These are phyloP conservation scores for Pelvicachromis taeniatus DNA, from an alignment of 2,113 vertebrate species.

Conservation along the genomic window DNA sequence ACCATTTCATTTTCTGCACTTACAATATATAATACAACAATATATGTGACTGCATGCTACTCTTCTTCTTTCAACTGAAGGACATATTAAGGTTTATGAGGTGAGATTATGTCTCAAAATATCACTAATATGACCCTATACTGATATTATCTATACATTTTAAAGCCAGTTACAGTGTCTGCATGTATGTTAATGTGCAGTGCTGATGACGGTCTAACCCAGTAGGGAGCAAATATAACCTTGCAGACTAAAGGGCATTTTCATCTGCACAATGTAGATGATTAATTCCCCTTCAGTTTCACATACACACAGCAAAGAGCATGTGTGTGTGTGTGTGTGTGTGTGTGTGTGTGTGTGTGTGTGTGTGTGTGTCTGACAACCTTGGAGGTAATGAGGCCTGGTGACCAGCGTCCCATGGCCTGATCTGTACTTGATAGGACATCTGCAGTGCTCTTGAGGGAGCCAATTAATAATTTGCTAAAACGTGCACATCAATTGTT, in stretches of 20 bases:
- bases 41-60: neutral
- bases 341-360: neutral
- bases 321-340: neutral
- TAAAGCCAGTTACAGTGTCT: neutral
- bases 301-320: neutral
- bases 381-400: conserved; percentile 53
- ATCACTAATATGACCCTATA: neutral
- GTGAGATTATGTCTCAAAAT: neutral
- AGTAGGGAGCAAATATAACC: conserved; percentile 27
- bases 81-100: neutral
- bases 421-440: conserved; percentile 29
- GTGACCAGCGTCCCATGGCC: conserved; percentile 24
- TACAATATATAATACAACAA: neutral
- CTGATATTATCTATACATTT: neutral
- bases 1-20: neutral
- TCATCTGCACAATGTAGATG: conserved; percentile 28
- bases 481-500: conserved; percentile 22
- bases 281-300: conserved; percentile 44
- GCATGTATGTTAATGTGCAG: neutral
- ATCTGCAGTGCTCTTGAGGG: neutral
- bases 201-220: neutral
- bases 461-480: neutral
- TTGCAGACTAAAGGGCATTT: conserved; percentile 39
- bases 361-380: conserved; percentile 7
- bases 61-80: neutral